Conservation (phyloP, 1,140 invertebrate genomes). For the Drosophila sproati region DNA sequence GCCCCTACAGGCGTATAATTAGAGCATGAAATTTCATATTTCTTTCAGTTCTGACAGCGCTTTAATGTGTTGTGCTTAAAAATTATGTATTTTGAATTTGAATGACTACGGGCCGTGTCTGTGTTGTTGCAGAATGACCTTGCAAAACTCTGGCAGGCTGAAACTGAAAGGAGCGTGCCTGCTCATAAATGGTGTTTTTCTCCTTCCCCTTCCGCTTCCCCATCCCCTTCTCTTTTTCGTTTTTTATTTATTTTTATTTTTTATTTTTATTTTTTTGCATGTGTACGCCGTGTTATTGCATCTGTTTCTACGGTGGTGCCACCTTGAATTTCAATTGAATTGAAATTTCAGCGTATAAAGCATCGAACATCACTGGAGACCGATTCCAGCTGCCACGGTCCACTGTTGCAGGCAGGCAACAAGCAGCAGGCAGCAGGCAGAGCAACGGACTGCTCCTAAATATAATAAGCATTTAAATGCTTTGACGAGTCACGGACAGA, state of each 20-base stretch:
- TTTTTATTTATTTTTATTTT: not conserved
- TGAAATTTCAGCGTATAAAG: slow-evolving; percentile 6
- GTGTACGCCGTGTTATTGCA: slow-evolving; percentile 18
- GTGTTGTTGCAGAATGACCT: slow-evolving; percentile 8
- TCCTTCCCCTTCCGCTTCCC: too few species aligned
- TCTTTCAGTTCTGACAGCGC: not conserved
- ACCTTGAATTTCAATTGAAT: slow-evolving; percentile 5
- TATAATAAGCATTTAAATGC: slow-evolving; percentile 72
- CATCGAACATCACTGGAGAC: slow-evolving; percentile 19
- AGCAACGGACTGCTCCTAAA: slow-evolving; percentile 52
- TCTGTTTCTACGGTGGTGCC: not conserved
- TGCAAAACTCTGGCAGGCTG: slow-evolving; percentile 3
- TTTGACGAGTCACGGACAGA: slow-evolving; percentile 38
- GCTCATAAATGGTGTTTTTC: slow-evolving; percentile 9
- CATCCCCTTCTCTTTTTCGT: not conserved
- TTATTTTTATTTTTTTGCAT: not conserved
- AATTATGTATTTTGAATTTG: not conserved
- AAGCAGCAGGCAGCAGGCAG: not conserved
- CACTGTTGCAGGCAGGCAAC: too few species aligned
- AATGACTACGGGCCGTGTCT: not conserved
- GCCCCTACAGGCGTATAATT: not conserved
- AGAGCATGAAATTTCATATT: not conserved
- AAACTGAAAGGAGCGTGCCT: slow-evolving; percentile 15
- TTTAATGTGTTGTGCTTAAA: too few species aligned
- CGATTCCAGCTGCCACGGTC: not conserved